These are phyloP conservation scores for Drosophila ambigua DNA, from an alignment of 1,140 invertebrate genomes.

Conservation along the genomic window DNA sequence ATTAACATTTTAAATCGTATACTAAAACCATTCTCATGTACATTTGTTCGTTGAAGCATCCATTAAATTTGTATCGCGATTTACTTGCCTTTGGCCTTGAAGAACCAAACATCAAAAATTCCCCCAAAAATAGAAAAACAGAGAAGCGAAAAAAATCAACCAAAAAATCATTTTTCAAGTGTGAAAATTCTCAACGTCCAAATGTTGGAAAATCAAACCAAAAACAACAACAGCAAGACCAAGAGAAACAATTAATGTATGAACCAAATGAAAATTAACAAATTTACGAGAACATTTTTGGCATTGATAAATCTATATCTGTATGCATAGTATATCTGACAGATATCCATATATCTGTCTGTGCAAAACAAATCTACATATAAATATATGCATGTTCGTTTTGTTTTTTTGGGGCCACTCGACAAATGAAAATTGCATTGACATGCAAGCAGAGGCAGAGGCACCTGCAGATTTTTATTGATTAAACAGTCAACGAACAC, in stretches of 20 bases:
- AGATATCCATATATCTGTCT: neutral
- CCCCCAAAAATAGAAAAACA: slow-evolving; percentile 22
- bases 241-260: slow-evolving; percentile 40
- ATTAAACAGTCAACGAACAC: slow-evolving; percentile 67
- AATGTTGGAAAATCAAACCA: slow-evolving; percentile 21
- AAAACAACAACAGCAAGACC: slow-evolving; percentile 3
- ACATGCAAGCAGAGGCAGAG: slow-evolving; percentile 54
- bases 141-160: slow-evolving; percentile 1
- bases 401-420: slow-evolving; percentile 13
- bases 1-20: too few species aligned
- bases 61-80: slow-evolving; percentile 21
- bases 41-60: too few species aligned
- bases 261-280: slow-evolving; percentile 1
- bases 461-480: slow-evolving; percentile 59
- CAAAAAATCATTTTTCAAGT: slow-evolving; percentile 29
- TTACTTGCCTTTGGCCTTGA: slow-evolving; percentile 33
- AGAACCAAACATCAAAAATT: neutral
- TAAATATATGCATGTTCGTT: slow-evolving; percentile 27
- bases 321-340: neutral
- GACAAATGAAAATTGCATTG: slow-evolving; percentile 54
- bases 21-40: too few species aligned
- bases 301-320: slow-evolving; percentile 36
- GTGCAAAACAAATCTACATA: neutral
- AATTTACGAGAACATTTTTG: slow-evolving; percentile 31
- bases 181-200: slow-evolving; percentile 32